phyloP scores from a whole-genome alignment of 2,113 vertebrate genomes.

The Urocolius indicus region DNA sequence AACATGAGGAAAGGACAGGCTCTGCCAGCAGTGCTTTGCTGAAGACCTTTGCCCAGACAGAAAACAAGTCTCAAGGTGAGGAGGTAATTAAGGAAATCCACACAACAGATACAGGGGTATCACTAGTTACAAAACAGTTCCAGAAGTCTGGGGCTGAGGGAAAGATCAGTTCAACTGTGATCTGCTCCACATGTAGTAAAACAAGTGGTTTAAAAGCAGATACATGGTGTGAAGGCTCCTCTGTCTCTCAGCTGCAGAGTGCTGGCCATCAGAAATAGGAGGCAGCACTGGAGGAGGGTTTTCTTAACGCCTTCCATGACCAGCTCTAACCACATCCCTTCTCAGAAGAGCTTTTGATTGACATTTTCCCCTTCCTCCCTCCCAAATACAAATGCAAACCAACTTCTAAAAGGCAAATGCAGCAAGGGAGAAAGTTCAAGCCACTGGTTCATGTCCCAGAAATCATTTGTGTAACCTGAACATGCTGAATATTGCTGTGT shows the following conservation, averaged over 20 bases:
- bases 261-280: neutral
- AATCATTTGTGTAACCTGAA: neutral
- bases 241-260: neutral
- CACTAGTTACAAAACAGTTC: neutral
- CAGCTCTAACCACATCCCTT: constrained; percentile 1
- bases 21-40: neutral
- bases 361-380: constrained; percentile 19
- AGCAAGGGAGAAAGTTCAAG: neutral
- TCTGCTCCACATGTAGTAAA: neutral
- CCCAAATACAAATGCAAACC: neutral
- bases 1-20: neutral
- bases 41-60: neutral
- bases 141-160: neutral
- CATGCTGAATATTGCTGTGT: neutral
- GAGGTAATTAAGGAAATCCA: neutral
- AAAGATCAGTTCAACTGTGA: neutral
- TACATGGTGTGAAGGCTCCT: neutral
- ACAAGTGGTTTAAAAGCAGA: neutral
- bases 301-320: neutral
- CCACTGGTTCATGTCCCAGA: neutral
- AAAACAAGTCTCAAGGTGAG: neutral
- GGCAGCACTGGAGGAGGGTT: neutral
- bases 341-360: neutral
- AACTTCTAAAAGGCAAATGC: neutral
- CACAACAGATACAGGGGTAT: neutral